Base-by-base conservation (phyloP, 2,797 vertebrate genomes). In the Enteromius mattozi region DNA sequence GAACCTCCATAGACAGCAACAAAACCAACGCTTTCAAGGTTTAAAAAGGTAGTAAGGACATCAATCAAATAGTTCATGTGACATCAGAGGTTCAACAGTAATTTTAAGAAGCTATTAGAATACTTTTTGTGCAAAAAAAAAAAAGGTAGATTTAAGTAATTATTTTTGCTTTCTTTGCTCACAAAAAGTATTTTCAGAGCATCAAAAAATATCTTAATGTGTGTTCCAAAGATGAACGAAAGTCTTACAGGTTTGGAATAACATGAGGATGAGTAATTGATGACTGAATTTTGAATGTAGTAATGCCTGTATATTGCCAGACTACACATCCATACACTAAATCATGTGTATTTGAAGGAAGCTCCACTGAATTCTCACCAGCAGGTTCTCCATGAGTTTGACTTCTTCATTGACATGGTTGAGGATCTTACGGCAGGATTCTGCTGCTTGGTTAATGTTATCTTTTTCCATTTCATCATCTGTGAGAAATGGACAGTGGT, bases 321-420 rank as follows among this genome's bases (percentile, higher is more conserved):
- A 77, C 33, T 33, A 24, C 74, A 59, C 21, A 54, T 17, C 16
- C 10, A 12, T 47, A 49, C 6, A 65, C 9, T 35, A 75, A 8
- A 35, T 33, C 33, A 35, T 37, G 33, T 40, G 37, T 76, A 56
- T 24, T 4, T 33, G 4, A 37, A 77, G 27, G 12, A 77, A 77
- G 33, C 30, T 79, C 0, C 0, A 79, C 17, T 33, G 40, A 56
- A 59, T 68, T 88, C 96, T 95, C 93, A 98, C 97, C 95, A 97
- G 92, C 74, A 97, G 89, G 91, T 98, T 97, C 92, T 97, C 97
- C 95, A 97, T 97, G 35, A 88, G 88, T 63, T 97, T 96, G 91
- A 98, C 97, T 3, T 96, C 96, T 78, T 97, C 96, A 49, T 98
- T 98, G 91, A 98, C 97, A 0, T 97, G 96, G 91, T 98, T 96